Evolutionary conservation across 2,888 invertebrate genomes (phyloP), one percentile per base, ranked within the genome.

Genomic region (Eupithecia inturbata): DNA sequence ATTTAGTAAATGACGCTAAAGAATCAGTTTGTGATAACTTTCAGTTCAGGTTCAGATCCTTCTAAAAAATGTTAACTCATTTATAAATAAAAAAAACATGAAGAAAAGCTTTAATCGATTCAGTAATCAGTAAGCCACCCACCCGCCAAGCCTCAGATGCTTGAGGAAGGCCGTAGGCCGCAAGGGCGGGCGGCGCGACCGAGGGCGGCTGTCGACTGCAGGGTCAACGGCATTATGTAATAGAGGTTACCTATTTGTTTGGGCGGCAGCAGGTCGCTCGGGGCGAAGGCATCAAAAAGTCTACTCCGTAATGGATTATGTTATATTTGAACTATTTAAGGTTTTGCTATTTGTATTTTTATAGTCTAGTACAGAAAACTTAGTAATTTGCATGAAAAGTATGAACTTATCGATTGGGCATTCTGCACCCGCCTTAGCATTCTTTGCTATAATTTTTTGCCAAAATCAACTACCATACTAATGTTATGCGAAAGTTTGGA

Each of bases 181-280:
- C 73, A 74, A 79, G 80, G 80, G 74, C 78, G 77, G 77, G 73
- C 77, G 70, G 76, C 68, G 70, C 76, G 78, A 70, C 77, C 78
- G 1, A 26, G 76, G 77, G 79, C 83, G 82, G 82, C 74, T 79
- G 78, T 70, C 68, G 72, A 53, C 71, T 57, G 36, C 71, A 67
- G 70, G 73, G 67, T 73, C 73, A 71, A 73, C 60, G 75, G 70
- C 75, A 76, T 71, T 72, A 75, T 60, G 72, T 70, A 73, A 75
- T 26, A 39, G 63, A 70, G 75, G 72, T 68, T 74, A 10, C 68
- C 26, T 39, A 60, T 45, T 49, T 73, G 73, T 73, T 73, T 71
- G 71, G 67, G 60, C 45, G 28, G 68, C 31, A 19, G 22, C 28
- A 31, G 62, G 31, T 62, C 31, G 31, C 62, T 31, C 12, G 22